These are phyloP conservation scores for Scomber colias DNA, from an alignment of 2,113 vertebrate species.

Conservation along the genomic window DNA sequence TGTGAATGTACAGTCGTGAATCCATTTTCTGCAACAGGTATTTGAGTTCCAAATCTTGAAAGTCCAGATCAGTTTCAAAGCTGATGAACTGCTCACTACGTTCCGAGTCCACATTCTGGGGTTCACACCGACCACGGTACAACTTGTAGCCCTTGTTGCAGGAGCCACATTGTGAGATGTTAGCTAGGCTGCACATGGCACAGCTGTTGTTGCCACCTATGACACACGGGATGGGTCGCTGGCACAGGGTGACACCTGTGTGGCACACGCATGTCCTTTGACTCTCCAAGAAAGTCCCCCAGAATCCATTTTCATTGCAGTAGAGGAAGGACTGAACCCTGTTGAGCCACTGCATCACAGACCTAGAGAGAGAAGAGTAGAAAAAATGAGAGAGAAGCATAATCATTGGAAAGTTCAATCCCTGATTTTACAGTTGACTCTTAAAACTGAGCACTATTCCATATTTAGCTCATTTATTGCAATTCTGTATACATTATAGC, in stretches of 20 bases:
- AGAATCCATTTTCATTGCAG: constrained; percentile 99
- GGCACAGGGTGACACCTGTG: constrained; percentile 94
- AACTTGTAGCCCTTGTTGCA: constrained; percentile 99
- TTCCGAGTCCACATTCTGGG: constrained; percentile 99
- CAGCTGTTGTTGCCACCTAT: constrained; percentile 99
- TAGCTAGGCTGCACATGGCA: constrained; percentile 99
- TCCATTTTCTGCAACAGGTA: constrained; percentile 99
- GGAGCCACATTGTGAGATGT: constrained; percentile 98
- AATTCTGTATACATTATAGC: background rate
- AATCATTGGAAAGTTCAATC: background rate
- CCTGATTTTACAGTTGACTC: background rate
- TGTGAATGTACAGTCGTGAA: constrained; percentile 96
- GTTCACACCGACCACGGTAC: constrained; percentile 96
- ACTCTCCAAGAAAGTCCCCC: constrained; percentile 98
- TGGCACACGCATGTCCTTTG: constrained; percentile 97
- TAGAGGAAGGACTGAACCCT: constrained; percentile 98
- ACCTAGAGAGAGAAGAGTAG: constrained; percentile 82
- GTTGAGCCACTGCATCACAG: constrained; percentile 98
- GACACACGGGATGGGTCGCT: constrained; percentile 96
- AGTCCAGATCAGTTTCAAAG: constrained; percentile 98
- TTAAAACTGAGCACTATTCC: background rate
- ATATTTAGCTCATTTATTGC: background rate
- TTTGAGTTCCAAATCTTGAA: constrained; percentile 99
- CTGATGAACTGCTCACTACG: constrained; percentile 99
- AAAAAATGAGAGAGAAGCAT: constrained; percentile 9